Conservation (phyloP, 2,113 vertebrate species). For the Vidua macroura region DNA sequence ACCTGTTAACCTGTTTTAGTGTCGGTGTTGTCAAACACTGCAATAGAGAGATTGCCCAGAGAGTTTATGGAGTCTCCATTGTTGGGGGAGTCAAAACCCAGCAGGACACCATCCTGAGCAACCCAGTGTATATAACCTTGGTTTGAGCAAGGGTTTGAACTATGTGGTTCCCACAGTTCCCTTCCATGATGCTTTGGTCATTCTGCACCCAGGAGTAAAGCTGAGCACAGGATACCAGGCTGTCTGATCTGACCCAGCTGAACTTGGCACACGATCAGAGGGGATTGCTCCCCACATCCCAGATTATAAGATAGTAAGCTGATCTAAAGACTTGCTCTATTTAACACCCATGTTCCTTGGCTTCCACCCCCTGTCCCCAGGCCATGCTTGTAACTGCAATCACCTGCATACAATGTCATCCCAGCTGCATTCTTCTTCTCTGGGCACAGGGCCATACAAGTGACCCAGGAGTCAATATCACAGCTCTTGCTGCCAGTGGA, state of each 20-base stretch:
- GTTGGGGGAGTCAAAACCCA: neutral
- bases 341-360: neutral
- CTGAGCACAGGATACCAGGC: neutral
- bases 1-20: neutral
- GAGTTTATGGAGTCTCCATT: neutral
- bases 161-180: neutral
- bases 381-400: conserved; percentile 26
- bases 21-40: neutral
- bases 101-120: neutral
- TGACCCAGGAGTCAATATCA: neutral
- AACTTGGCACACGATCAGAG: neutral
- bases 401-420: neutral
- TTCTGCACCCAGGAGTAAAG: neutral
- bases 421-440: neutral
- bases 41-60: neutral
- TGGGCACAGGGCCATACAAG: neutral
- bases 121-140: neutral
- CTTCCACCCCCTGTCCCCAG: conserved; percentile 31
- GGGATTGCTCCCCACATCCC: neutral
- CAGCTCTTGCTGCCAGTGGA: neutral
- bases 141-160: neutral
- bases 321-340: conserved; percentile 10
- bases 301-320: conserved; percentile 34
- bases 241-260: conserved; percentile 16
- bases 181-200: neutral